phyloP scores from a whole-genome alignment of 2,113 vertebrate genomes.

The Hyperopisus bebe region DNA sequence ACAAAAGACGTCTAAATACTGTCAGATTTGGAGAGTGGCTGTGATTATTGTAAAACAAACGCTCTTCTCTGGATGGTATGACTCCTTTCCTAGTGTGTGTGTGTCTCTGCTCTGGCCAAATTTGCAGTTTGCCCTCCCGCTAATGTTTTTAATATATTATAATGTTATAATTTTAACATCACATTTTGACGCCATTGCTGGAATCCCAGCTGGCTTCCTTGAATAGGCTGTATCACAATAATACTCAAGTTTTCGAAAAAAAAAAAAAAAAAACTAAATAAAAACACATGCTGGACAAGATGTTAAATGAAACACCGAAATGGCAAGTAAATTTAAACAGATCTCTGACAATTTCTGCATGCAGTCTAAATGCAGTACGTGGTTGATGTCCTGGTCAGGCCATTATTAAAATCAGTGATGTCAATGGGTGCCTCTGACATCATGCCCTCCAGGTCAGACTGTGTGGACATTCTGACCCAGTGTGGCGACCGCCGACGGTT shows the following conservation, averaged over 20 bases:
- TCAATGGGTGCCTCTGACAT: background rate
- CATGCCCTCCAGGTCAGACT: slow-evolving; percentile 74
- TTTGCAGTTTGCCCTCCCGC: background rate
- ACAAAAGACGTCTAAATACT: background rate
- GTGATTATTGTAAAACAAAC: background rate
- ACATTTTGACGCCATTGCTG: background rate
- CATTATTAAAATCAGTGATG: background rate
- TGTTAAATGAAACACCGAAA: slow-evolving; percentile 29
- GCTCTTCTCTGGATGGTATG: too few relatives aligned
- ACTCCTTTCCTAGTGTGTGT: too few relatives aligned
- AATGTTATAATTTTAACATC: background rate
- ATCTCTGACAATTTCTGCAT: slow-evolving; percentile 17
- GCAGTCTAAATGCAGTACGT: background rate
- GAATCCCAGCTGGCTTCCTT: slow-evolving; percentile 7
- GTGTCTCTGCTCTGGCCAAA: background rate
- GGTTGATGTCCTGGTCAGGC: background rate
- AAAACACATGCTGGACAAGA: slow-evolving; percentile 12
- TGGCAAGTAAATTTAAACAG: slow-evolving; percentile 12
- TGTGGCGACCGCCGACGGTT: slow-evolving; percentile 88
- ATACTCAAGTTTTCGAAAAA: background rate
- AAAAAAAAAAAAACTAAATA: background rate
- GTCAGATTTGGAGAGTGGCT: background rate
- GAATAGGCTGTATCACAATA: slow-evolving; percentile 6
- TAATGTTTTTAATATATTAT: background rate
- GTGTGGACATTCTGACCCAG: slow-evolving; percentile 90